phyloP scores from a whole-genome alignment of 2,113 vertebrate genomes.

The Aramus guarauna region DNA sequence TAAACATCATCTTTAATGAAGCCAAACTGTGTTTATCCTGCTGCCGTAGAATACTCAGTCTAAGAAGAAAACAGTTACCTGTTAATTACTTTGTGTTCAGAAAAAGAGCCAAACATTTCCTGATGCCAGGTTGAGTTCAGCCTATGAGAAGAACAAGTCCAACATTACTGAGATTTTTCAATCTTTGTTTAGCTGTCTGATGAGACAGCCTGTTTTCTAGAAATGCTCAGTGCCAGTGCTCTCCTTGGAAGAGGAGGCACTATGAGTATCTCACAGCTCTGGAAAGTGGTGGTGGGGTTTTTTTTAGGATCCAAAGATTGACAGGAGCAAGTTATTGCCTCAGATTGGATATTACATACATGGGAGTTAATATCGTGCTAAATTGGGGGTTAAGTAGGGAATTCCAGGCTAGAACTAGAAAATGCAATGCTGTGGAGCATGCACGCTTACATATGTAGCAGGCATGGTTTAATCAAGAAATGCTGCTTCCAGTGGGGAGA shows the following conservation, averaged over 20 bases:
- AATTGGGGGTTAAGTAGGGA: neutral
- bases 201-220: neutral
- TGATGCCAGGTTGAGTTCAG: neutral
- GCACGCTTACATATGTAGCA: neutral
- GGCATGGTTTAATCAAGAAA: neutral
- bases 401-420: neutral
- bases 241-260: neutral
- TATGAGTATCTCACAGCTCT: neutral
- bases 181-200: neutral
- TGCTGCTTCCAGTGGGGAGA: neutral
- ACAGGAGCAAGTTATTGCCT: neutral
- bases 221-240: neutral
- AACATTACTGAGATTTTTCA: neutral
- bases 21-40: neutral
- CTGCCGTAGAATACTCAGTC: neutral
- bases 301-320: neutral
- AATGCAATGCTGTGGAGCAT: neutral
- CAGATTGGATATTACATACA: neutral
- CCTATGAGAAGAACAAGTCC: neutral
- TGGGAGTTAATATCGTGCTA: neutral
- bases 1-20: neutral
- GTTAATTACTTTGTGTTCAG: neutral
- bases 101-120: neutral
- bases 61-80: neutral
- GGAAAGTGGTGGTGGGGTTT: neutral